These are phyloP conservation scores for Lasioglossum lativentre DNA, from an alignment of 2,888 invertebrate species.

Conservation along the genomic window DNA sequence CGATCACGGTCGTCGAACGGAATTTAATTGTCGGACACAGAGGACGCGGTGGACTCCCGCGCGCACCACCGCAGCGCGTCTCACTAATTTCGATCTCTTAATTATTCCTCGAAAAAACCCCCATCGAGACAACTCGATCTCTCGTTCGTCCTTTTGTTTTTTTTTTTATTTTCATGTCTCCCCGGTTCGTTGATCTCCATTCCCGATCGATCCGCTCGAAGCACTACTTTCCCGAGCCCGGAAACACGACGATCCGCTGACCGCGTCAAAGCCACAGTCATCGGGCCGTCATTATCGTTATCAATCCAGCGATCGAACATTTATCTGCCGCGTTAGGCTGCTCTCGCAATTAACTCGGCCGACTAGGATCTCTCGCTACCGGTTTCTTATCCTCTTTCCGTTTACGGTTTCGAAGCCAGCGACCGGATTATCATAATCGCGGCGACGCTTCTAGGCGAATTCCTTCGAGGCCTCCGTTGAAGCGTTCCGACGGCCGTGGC, in stretches of 20 bases:
- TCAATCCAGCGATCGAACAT: constrained; percentile 19
- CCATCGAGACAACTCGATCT: background rate
- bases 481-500: background rate
- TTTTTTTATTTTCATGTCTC: background rate
- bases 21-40: background rate
- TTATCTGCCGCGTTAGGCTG: background rate
- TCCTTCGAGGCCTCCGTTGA: background rate
- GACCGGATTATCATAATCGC: constrained; percentile 30
- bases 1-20: constrained; percentile 4
- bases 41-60: background rate
- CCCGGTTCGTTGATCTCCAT: constrained; percentile 19
- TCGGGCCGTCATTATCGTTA: constrained; percentile 34
- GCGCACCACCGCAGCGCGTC: constrained; percentile 21
- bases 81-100: constrained; percentile 57
- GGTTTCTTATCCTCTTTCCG: constrained; percentile 30
- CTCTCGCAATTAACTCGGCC: constrained; percentile 9
- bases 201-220: background rate
- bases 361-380: constrained; percentile 24
- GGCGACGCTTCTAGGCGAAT: background rate
- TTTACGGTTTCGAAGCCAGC: constrained; percentile 16
- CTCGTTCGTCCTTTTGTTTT: background rate
- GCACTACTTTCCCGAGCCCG: background rate
- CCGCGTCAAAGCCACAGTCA: constrained; percentile 7
- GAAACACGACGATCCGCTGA: background rate
- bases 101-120: constrained; percentile 52